A percentile compares a stretch with the other conserved stretches of the same genome.
Evolutionary conservation across 53 echinoderm and acorn worm genomes (phyloP).

Genomic region (Paracentrotus lividus): DNA sequence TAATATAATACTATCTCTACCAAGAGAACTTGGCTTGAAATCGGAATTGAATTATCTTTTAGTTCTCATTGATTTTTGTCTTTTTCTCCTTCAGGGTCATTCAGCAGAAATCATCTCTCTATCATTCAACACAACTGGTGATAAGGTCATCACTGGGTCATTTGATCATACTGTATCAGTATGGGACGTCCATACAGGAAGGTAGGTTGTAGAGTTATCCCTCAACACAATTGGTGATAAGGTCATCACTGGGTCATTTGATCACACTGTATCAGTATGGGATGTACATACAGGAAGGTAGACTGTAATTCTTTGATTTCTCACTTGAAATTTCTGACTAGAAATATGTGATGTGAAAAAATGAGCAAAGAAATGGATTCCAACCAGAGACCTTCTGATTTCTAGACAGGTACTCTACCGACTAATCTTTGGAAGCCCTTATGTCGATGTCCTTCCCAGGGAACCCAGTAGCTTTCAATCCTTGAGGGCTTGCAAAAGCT

Average conservation of each 20-base stretch:
- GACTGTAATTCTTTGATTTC: neutral
- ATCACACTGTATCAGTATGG: constrained; percentile 98
- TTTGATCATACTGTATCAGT: constrained; percentile 98
- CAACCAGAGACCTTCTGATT: no score
- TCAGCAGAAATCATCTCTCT: constrained; percentile 97
- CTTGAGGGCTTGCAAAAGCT: no score
- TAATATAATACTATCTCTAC: no score
- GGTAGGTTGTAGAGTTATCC: constrained; percentile 34
- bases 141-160: constrained; percentile 94
- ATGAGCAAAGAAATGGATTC: no score
- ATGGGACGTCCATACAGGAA: constrained; percentile 88
- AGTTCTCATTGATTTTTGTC: no score
- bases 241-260: constrained; percentile 71
- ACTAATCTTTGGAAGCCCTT: no score
- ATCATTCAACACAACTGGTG: constrained; percentile 97
- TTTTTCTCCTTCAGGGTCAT: constrained; percentile 47
- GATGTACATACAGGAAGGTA: constrained; percentile 82
- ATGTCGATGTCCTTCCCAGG: no score
- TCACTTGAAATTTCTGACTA: no score
- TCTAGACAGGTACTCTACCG: no score
- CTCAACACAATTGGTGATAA: neutral
- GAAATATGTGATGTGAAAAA: no score
- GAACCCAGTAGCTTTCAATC: no score
- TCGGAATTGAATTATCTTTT: neutral
- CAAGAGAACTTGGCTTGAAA: no score